Evolutionary conservation across 2,797 vertebrate species (phyloP), one percentile per base, ranked within the genome.

Genomic region (Aeoliscus strigatus): DNA sequence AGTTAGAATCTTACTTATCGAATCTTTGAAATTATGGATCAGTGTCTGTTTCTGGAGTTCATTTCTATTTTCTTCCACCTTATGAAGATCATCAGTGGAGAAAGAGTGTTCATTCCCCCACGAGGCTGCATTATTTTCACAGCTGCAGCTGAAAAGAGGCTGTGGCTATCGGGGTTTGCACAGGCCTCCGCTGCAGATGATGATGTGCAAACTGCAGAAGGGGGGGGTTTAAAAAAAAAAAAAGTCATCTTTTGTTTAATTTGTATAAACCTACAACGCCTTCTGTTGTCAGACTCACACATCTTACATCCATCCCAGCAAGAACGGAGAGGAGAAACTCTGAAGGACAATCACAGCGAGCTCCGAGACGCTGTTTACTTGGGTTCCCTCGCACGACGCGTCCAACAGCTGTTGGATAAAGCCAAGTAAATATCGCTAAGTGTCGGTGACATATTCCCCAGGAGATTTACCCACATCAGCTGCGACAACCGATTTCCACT

Each of bases 351-450:
- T 39, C 38, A 63, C 28, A 52, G 45, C 44, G 50, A 62, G 56
- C 45, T 55, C 46, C 39, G 18, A 65, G 11, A 27, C 46, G 14
- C 2, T 59, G 64, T 77, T 77, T 70, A 60, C 48, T 39, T 59
- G 60, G 38, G 39, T 51, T 47, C 44, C 49, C 37, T 60, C 32
- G 18, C 57, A 60, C 24, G 51, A 49, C 42, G 30, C 30, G 37
- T 51, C 48, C 44, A 45, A 44, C 59, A 42, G 56, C 64, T 40
- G 69, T 18, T 42, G 11, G 45, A 77, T 45, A 50, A 55, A 66
- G 23, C 27, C 16, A 11, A 60, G 71, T 56, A 67, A 75, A 77
- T 56, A 75, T 39, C 44, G 36, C 23, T 30, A 32, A 50, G 52
- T 39, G 60, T 39, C 16, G 63, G 60, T 33, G 53, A 66, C 56